Evolutionary conservation across 2,797 vertebrate species (phyloP).

Genomic region (Sciurus carolinensis): DNA sequence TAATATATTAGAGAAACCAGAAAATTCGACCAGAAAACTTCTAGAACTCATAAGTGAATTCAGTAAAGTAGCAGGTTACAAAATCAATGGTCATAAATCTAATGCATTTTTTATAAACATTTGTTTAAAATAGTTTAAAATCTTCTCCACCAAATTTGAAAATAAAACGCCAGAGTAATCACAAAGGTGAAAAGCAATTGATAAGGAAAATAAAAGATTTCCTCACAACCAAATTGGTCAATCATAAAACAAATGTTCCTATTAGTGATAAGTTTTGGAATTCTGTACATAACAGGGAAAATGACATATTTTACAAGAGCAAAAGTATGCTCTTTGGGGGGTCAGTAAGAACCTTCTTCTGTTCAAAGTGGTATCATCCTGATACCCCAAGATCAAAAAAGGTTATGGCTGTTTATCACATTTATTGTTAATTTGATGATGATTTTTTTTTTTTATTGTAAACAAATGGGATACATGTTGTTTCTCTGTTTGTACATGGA

Average conservation of each 20-base stretch:
- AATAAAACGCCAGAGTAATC: conserved; percentile 1
- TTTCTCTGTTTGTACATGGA: too few relatives aligned
- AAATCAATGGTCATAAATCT: too few relatives aligned
- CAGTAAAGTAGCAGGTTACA: too few relatives aligned
- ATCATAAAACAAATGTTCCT: neutral
- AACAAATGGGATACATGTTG: too few relatives aligned
- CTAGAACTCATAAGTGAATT: too few relatives aligned
- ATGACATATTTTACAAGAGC: neutral
- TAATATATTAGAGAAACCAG: too few relatives aligned
- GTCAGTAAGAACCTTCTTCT: neutral
- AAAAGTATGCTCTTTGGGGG: neutral
- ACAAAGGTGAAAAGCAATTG: neutral
- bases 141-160: neutral
- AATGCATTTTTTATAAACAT: neutral
- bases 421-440: neutral
- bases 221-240: neutral
- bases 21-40: too few relatives aligned
- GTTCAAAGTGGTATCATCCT: neutral
- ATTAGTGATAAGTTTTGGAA: conserved; percentile 1
- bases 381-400: neutral
- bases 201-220: neutral
- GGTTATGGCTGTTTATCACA: neutral
- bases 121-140: neutral
- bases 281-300: neutral
- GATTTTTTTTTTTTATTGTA: neutral